A percentile compares a stretch with the other conserved stretches of the same genome.
Conservation (phyloP, 2,888 invertebrate genomes). For the Caradrina kadenii region DNA sequence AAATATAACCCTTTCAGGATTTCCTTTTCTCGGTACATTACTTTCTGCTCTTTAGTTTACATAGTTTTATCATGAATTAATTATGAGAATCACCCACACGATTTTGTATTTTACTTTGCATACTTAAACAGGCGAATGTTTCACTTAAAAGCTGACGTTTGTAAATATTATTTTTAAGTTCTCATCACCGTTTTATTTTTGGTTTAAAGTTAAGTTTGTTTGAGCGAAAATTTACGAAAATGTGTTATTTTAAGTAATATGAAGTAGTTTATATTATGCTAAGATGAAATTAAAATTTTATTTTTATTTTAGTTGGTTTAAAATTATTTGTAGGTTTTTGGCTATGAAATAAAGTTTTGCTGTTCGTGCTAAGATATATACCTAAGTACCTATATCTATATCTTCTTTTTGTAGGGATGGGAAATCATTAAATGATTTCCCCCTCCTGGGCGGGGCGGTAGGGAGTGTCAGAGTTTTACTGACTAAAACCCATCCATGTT, state of each 20-base stretch:
- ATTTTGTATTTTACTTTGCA: conserved; percentile 21
- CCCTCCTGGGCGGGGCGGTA: no score
- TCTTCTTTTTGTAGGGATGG: no score
- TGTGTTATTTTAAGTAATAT: neutral
- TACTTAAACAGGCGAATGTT: conserved; percentile 3
- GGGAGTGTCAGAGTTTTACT: no score
- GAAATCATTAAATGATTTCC: no score
- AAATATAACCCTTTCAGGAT: conserved; percentile 62
- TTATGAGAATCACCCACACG: conserved; percentile 37
- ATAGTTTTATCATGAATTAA: conserved; percentile 59
- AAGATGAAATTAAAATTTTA: no score
- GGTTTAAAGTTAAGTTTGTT: neutral
- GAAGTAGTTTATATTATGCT: neutral
- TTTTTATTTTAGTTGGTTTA: no score
- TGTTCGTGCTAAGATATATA: no score
- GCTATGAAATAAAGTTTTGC: no score
- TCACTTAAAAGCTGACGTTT: neutral
- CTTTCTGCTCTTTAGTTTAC: conserved; percentile 47
- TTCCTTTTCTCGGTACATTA: conserved; percentile 38
- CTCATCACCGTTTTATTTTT: no score
- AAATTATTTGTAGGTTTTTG: no score
- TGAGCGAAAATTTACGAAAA: neutral
- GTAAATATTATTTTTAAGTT: neutral
- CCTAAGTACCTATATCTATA: no score
- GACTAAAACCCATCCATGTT: no score